These are phyloP conservation scores for Sylvilagus bachmani DNA, from an alignment of 2,113 vertebrate genomes.

Conservation along the genomic window DNA sequence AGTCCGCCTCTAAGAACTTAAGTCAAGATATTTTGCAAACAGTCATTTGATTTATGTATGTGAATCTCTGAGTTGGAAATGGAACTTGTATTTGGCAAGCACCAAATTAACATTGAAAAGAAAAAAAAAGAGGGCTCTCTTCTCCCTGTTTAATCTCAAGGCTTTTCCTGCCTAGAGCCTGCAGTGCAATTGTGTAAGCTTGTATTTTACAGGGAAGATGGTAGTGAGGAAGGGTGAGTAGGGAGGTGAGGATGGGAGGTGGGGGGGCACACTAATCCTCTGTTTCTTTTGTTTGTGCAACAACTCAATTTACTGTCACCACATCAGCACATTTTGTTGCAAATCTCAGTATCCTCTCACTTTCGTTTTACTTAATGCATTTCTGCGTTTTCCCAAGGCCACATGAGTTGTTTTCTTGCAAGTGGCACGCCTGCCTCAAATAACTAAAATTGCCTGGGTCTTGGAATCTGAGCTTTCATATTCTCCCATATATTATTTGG, in stretches of 20 bases:
- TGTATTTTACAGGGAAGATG: background rate
- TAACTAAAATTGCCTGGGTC: constrained; percentile 45
- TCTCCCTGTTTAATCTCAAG: constrained; percentile 24
- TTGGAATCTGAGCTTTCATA: constrained; percentile 49
- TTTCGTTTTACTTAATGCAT: constrained; percentile 52
- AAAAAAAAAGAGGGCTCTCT: constrained; percentile 67
- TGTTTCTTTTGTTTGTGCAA: constrained; percentile 53
- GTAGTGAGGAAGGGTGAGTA: accelerated
- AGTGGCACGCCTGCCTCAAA: constrained; percentile 60
- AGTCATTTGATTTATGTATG: constrained; percentile 78
- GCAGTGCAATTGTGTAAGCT: background rate
- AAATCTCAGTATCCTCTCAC: constrained; percentile 56
- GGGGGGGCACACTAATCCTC: background rate
- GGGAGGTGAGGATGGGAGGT: background rate
- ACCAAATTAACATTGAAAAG: constrained; percentile 41
- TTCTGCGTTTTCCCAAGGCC: constrained; percentile 58
- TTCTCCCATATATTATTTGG: constrained; percentile 53
- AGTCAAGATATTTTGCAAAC: constrained; percentile 84
- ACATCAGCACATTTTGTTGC: constrained; percentile 72
- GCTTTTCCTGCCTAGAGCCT: background rate
- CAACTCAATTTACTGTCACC: constrained; percentile 34
- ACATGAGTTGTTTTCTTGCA: background rate
- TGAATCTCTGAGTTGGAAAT: constrained; percentile 69
- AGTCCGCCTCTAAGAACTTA: constrained; percentile 83
- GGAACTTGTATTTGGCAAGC: constrained; percentile 81